phyloP scores from a whole-genome alignment of 2,888 invertebrate genomes.

The Entomobrya proxima region DNA sequence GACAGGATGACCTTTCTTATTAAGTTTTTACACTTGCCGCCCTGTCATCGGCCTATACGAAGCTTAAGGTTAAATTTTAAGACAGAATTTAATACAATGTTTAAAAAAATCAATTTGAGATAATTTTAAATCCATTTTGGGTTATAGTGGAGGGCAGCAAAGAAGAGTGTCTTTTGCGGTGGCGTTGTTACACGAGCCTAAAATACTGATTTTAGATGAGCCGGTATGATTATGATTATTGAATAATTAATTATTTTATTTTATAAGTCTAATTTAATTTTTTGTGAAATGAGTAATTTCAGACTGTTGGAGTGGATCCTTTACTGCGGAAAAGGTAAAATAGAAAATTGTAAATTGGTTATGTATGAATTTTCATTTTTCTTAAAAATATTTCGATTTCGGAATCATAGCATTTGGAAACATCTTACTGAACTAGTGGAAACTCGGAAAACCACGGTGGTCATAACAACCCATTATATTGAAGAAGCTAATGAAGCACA shows the following conservation, averaged over 20 bases:
- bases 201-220: slow-evolving; percentile 92
- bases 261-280: too few species aligned
- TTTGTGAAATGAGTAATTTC: neutral
- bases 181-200: slow-evolving; percentile 94
- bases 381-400: neutral
- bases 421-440: slow-evolving; percentile 93
- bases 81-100: too few species aligned
- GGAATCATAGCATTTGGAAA: slow-evolving; percentile 93
- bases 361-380: too few species aligned
- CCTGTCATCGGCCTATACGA: slow-evolving; percentile 87
- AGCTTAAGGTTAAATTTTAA: slow-evolving; percentile 83
- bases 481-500: slow-evolving; percentile 95
- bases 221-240: slow-evolving; percentile 78
- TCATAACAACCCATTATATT: slow-evolving; percentile 96
- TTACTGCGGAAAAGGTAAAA: slow-evolving; percentile 87
- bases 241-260: neutral
- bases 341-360: neutral
- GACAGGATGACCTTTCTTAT: slow-evolving; percentile 90
- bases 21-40: slow-evolving; percentile 93
- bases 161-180: slow-evolving; percentile 94
- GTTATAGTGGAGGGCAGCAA: slow-evolving; percentile 90
- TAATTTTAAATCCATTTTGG: too few species aligned
- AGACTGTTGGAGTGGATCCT: slow-evolving; percentile 93
- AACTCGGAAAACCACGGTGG: slow-evolving; percentile 93
- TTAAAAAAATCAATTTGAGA: too few species aligned